Conservation (phyloP, 2,888 invertebrate genomes). For the Ecdyonurus torrentis region DNA sequence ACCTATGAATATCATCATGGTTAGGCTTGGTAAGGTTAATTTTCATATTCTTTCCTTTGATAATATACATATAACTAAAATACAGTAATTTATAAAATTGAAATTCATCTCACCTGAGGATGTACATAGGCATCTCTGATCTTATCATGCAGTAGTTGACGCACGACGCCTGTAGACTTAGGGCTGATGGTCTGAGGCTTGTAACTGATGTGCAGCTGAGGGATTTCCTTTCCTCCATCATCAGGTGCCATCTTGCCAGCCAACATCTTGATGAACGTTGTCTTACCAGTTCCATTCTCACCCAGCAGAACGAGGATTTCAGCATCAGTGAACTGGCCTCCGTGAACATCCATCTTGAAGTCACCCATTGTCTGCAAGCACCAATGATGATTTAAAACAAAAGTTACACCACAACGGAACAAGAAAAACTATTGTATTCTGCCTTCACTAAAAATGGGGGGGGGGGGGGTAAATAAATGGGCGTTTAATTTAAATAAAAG, state of each 20-base stretch:
- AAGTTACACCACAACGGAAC: too few species aligned
- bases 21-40: not conserved
- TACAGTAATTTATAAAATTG: not conserved
- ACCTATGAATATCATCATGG: not conserved
- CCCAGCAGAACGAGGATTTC: slow-evolving; percentile 93
- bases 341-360: slow-evolving; percentile 62
- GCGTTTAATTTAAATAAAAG: too few species aligned
- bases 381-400: too few species aligned
- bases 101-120: slow-evolving; percentile 57
- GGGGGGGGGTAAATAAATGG: too few species aligned
- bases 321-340: slow-evolving; percentile 96
- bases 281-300: slow-evolving; percentile 99
- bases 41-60: too few species aligned
- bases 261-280: slow-evolving; percentile 96
- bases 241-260: slow-evolving; percentile 92
- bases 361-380: slow-evolving; percentile 48
- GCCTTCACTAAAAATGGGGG: too few species aligned
- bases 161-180: slow-evolving; percentile 83
- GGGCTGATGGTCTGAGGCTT: slow-evolving; percentile 99
- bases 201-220: slow-evolving; percentile 93
- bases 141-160: slow-evolving; percentile 86
- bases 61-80: not conserved
- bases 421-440: too few species aligned
- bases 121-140: slow-evolving; percentile 95
- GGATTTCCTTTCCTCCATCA: slow-evolving; percentile 56